Evolutionary conservation across 2,113 vertebrate species (phyloP).

Genomic region (Thomomys bottae): DNA sequence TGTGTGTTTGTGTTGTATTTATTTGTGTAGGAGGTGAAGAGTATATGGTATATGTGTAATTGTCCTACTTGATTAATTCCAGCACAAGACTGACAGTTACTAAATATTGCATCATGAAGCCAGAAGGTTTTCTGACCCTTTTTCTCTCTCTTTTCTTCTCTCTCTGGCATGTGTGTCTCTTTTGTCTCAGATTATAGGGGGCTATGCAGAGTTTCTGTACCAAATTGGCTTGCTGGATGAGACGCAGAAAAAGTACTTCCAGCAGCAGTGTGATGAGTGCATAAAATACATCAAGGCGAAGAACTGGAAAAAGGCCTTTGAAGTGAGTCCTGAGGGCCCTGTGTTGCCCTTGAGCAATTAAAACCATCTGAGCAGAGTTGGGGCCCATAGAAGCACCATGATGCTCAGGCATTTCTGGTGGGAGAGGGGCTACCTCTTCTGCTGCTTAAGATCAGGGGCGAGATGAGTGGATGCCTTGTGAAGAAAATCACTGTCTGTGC

Average conservation of each 20-base stretch:
- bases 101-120: slow-evolving; percentile 10
- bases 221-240: slow-evolving; percentile 85
- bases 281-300: slow-evolving; percentile 86
- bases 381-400: slow-evolving; percentile 42
- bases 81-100: slow-evolving; percentile 35
- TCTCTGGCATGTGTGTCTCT: neutral
- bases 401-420: slow-evolving; percentile 28
- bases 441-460: neutral
- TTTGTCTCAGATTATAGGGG: slow-evolving; percentile 84
- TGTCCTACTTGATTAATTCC: neutral
- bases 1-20: neutral
- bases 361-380: slow-evolving; percentile 78
- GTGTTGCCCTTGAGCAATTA: slow-evolving; percentile 73
- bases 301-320: slow-evolving; percentile 88
- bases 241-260: slow-evolving; percentile 81
- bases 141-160: neutral
- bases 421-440: slow-evolving; percentile 53
- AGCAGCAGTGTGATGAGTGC: slow-evolving; percentile 83
- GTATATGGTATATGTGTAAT: neutral
- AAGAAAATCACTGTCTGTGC: slow-evolving; percentile 63
- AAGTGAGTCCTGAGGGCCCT: slow-evolving; percentile 80
- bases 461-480: neutral
- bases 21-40: neutral
- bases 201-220: slow-evolving; percentile 87
- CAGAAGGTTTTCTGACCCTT: neutral